Conservation (phyloP, 2,888 invertebrate species). For the Cosmorhoe ocellata region DNA sequence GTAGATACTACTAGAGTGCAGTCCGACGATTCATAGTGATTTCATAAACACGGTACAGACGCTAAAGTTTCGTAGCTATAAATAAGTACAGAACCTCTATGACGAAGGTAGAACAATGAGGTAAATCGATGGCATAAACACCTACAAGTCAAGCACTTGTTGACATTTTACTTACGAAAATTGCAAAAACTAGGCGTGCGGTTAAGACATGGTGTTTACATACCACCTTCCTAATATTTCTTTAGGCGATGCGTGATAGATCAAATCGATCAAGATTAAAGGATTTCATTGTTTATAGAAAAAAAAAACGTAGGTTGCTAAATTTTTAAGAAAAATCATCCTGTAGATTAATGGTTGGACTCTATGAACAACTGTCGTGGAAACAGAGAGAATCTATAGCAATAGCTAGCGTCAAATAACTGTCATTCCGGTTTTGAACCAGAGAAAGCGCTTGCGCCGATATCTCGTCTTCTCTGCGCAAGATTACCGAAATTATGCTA, state of each 20-base stretch:
- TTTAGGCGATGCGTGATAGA: not conserved
- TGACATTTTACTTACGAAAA: not conserved
- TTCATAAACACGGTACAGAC: too few relatives aligned
- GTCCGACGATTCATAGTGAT: too few relatives aligned
- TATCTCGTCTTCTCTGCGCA: conserved; percentile 14
- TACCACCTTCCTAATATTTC: not conserved
- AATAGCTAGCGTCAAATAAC: conserved; percentile 9
- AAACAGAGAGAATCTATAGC: not conserved
- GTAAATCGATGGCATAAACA: too few relatives aligned
- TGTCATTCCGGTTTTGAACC: conserved; percentile 36
- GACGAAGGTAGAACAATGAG: too few relatives aligned
- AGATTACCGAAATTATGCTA: conserved; percentile 33
- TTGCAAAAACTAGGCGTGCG: not conserved
- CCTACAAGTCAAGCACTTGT: not conserved
- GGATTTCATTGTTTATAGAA: too few relatives aligned
- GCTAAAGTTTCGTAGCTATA: too few relatives aligned
- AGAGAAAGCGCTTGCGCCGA: conserved; percentile 42
- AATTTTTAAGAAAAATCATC: too few relatives aligned
- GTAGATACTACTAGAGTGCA: too few relatives aligned
- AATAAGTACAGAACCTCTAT: too few relatives aligned
- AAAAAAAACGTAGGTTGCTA: too few relatives aligned
- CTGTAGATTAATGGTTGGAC: too few relatives aligned
- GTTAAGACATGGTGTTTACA: not conserved
- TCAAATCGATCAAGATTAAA: not conserved
- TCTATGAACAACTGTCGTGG: too few relatives aligned